Percentiles rank a stretch among this genome's conserved stretches.
phyloP scores from a whole-genome alignment of 2,888 invertebrate species.

The Salticus scenicus region DNA sequence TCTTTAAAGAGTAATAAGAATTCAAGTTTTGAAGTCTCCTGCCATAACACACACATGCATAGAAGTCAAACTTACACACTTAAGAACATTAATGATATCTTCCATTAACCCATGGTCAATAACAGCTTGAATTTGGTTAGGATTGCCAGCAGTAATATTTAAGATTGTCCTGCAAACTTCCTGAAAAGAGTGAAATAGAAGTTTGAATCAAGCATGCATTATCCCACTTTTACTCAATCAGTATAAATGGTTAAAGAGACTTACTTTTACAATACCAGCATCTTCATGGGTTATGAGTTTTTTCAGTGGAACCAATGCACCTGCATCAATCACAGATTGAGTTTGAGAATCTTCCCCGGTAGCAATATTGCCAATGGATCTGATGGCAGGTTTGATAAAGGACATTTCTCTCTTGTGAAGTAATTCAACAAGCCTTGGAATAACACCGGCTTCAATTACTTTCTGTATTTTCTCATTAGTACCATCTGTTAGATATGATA shows the following conservation, averaged over 20 bases:
- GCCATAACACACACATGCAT: too few relatives aligned
- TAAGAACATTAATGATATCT: constrained; percentile 53
- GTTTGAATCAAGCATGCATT: too few relatives aligned
- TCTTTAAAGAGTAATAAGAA: too few relatives aligned
- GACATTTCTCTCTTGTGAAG: constrained; percentile 78
- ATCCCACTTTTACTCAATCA: too few relatives aligned
- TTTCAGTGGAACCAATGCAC: constrained; percentile 82
- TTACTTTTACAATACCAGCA: constrained; percentile 82
- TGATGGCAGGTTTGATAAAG: constrained; percentile 88
- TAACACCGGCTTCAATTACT: constrained; percentile 80
- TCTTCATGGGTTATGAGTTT: constrained; percentile 82
- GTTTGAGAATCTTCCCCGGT: constrained; percentile 88
- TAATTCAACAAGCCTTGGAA: constrained; percentile 83
- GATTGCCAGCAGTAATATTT: constrained; percentile 79
- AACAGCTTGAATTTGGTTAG: constrained; percentile 73
- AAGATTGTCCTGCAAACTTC: constrained; percentile 79
- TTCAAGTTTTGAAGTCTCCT: too few relatives aligned
- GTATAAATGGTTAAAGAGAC: too few relatives aligned
- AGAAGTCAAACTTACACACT: too few relatives aligned
- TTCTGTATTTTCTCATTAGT: constrained; percentile 90
- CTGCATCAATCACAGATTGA: constrained; percentile 83
- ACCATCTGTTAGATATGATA: constrained; percentile 95
- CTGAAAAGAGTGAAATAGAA: too few relatives aligned
- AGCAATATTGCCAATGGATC: constrained; percentile 95
- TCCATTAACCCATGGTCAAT: constrained; percentile 59